phyloP scores from a whole-genome alignment of 2,888 invertebrate species.

The Eupeodes luniger region DNA sequence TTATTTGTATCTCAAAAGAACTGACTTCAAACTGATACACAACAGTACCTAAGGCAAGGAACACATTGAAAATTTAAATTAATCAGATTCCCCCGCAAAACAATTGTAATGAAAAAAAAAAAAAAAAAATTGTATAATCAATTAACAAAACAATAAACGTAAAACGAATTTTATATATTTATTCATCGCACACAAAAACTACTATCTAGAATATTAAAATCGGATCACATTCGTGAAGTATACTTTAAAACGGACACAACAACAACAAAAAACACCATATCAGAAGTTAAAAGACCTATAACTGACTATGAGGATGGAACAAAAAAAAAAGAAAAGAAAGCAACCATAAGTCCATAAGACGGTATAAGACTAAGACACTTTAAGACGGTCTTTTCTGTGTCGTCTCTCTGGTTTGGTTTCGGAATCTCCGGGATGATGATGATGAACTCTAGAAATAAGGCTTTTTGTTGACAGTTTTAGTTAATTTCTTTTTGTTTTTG shows the following conservation, averaged over 20 bases:
- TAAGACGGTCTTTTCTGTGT: slow-evolving; percentile 17
- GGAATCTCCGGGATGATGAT: slow-evolving; percentile 75
- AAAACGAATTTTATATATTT: slow-evolving; percentile 73
- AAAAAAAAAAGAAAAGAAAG: slow-evolving; percentile 33
- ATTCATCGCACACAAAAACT: slow-evolving; percentile 75
- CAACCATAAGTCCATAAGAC: slow-evolving; percentile 7
- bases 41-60: slow-evolving; percentile 25
- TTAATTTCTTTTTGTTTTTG: slow-evolving; percentile 40
- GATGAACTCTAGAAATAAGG: slow-evolving; percentile 71
- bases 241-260: neutral
- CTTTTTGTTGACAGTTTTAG: slow-evolving; percentile 71
- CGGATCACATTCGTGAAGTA: slow-evolving; percentile 80
- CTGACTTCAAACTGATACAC: slow-evolving; percentile 30
- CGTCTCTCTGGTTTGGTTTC: slow-evolving; percentile 51
- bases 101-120: slow-evolving; percentile 50
- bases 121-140: slow-evolving; percentile 78
- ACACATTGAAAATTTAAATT: slow-evolving; percentile 73
- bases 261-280: slow-evolving; percentile 29
- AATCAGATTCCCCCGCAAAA: slow-evolving; percentile 58
- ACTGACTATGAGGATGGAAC: slow-evolving; percentile 28
- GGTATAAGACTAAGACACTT: neutral
- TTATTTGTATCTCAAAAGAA: slow-evolving; percentile 1
- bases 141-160: slow-evolving; percentile 83
- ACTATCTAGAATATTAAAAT: slow-evolving; percentile 84
- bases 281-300: slow-evolving; percentile 77